phyloP scores from a whole-genome alignment of 2,113 vertebrate genomes.

The Dolichallabes microphthalmus region DNA sequence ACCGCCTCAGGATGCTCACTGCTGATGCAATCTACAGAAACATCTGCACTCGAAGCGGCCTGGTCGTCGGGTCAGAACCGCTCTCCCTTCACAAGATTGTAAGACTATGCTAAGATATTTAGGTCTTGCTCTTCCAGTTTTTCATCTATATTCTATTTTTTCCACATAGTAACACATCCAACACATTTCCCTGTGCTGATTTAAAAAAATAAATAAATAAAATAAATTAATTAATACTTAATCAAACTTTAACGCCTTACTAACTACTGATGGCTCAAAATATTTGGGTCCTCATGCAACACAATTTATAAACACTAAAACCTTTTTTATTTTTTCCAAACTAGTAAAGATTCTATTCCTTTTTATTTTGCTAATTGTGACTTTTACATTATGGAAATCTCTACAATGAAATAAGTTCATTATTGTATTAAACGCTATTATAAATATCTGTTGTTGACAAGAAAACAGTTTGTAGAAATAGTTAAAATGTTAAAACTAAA shows the following conservation, averaged over 20 bases:
- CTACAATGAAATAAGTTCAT: too few relatives aligned
- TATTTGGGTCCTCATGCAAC: not conserved
- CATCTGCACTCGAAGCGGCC: conserved; percentile 73
- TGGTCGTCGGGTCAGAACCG: conserved; percentile 67
- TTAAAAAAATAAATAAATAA: not conserved
- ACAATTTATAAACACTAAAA: not conserved
- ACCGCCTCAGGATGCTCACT: conserved; percentile 83
- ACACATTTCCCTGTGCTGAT: not conserved
- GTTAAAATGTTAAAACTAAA: too few relatives aligned
- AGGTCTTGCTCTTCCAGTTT: not conserved
- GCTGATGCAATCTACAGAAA: conserved; percentile 85
- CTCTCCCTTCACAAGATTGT: conserved; percentile 86
- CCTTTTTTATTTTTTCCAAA: not conserved
- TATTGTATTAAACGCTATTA: too few relatives aligned
- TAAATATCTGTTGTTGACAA: too few relatives aligned
- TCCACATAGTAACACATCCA: not conserved
- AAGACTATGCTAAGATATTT: conserved; percentile 10
- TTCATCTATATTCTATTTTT: not conserved
- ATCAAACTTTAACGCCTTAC: not conserved
- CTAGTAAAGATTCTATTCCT: not conserved
- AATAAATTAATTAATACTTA: not conserved
- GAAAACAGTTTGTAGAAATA: too few relatives aligned
- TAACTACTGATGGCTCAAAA: not conserved
- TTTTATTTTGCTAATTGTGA: not conserved
- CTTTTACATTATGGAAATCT: too few relatives aligned